Conservation (phyloP, 2,113 vertebrate species). For the Oryzias celebensis region DNA sequence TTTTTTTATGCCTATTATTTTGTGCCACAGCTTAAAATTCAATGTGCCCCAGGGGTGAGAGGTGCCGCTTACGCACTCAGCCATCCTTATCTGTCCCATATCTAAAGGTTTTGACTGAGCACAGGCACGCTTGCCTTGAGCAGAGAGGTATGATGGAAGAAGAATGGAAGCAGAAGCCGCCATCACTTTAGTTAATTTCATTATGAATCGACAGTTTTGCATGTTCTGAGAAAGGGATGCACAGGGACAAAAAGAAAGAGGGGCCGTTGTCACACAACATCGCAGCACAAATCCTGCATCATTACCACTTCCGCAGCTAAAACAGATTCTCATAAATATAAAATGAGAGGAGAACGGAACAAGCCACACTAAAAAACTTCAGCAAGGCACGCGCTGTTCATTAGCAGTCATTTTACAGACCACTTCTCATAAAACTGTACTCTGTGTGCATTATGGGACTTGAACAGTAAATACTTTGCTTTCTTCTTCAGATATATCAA, state of each 20-base stretch:
- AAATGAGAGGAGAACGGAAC: constrained; percentile 42
- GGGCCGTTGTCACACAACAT: constrained; percentile 4
- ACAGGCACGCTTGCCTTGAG: constrained; percentile 2
- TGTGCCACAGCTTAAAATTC: constrained; percentile 49
- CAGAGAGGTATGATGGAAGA: neutral
- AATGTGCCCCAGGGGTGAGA: constrained; percentile 44
- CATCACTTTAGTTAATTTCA: constrained; percentile 8
- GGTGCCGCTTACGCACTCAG: constrained; percentile 28
- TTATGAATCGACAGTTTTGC: constrained; percentile 22
- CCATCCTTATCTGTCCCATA: constrained; percentile 22
- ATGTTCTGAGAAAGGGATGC: neutral
- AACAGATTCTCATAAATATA: constrained; percentile 58
- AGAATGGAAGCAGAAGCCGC: constrained; percentile 5
- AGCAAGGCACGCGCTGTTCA: constrained; percentile 23
- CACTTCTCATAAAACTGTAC: constrained; percentile 1
- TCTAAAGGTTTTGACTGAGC: constrained; percentile 10
- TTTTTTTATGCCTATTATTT: constrained; percentile 25
- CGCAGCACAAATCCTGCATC: constrained; percentile 38
- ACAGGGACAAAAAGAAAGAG: constrained; percentile 5
- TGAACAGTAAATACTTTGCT: constrained; percentile 30
- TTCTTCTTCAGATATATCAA: constrained; percentile 23
- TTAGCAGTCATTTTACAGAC: constrained; percentile 28
- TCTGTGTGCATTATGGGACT: constrained; percentile 14
- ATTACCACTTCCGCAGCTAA: constrained; percentile 23
- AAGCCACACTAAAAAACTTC: constrained; percentile 15